Base-by-base conservation (phyloP, 2,113 vertebrate species). In the Erythrocercus mccallii region DNA sequence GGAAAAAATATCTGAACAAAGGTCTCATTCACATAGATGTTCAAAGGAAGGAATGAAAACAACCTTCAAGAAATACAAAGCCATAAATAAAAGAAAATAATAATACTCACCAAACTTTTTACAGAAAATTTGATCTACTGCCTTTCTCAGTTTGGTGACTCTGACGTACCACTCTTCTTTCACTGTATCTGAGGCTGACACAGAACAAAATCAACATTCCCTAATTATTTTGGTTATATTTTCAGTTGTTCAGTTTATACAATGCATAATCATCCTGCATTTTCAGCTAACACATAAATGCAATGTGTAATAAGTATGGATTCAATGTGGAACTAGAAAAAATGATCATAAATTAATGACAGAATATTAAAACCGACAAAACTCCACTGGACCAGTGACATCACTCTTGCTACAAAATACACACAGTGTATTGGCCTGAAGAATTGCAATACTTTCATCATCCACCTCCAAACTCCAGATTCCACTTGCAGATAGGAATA, bases 51-150 rank as follows among this genome's bases (percentile, higher is more conserved):
- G 14, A 62, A 54, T 11, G 24, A 94, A 80, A 85, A 27, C 31
- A 85, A 48, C 3, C 25, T 74, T 48, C 31, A 40, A 68, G 37
- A 86, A 91, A 87, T 28, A 35, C 10, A 91, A 83, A 78, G 30
- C 5, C 38, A 54, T 15, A 24, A 40, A 45, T 8, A 48, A 56
- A 44, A 70, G 2, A 35, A 64, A 77, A 40, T 5, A 61, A 4
- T 20, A 61, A 25, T 13, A 25, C 22, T 31, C 31, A 98, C 98
- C 98, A 91, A 98, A 98, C 77, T 98, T 98, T 90, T 95, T 98
- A 93, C 97, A 98, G 93, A 98, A 98, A 50, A 98, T 95, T 37
- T 98, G 97, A 92, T 98, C 98, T 14, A 98, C 98, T 38, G 44
- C 91, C 91, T 97, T 98, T 40, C 98, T 97, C 85, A 98, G 69